Conservation (phyloP, 2,888 invertebrate genomes). For the Morinoia aosen region DNA sequence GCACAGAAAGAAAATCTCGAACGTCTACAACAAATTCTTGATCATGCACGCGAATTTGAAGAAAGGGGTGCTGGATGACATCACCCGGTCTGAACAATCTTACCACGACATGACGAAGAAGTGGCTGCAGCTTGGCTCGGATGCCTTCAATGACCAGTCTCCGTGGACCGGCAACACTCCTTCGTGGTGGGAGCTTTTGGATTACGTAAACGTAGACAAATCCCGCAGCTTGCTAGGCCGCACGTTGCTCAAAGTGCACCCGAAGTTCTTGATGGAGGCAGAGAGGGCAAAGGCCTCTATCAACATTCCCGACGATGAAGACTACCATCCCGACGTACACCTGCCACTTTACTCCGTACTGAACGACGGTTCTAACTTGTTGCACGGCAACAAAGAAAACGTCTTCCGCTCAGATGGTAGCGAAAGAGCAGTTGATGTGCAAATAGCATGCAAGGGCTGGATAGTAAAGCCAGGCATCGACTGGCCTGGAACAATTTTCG, state of each 20-base stretch:
- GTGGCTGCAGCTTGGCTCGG: conserved; percentile 4
- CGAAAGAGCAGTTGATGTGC: background rate
- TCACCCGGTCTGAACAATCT: background rate
- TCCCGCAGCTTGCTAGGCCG: background rate
- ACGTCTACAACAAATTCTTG: conserved; percentile 24
- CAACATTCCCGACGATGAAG: background rate
- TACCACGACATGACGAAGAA: conserved; percentile 27
- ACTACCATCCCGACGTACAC: background rate
- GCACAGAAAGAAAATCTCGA: conserved; percentile 2
- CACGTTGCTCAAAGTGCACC: conserved; percentile 32
- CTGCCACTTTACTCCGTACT: conserved; percentile 29
- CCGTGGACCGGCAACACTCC: conserved; percentile 8
- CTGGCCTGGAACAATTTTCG: conserved; percentile 20
- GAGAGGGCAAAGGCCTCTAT: background rate
- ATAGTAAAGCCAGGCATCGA: conserved; percentile 24
- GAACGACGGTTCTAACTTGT: background rate
- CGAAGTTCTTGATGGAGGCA: conserved; percentile 23
- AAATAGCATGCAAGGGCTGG: conserved; percentile 34
- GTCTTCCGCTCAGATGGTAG: background rate
- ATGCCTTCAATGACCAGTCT: conserved; percentile 11
- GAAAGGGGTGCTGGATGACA: conserved; percentile 6
- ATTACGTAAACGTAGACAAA: background rate
- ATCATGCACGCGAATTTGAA: conserved; percentile 15
- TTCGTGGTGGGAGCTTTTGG: conserved; percentile 40
- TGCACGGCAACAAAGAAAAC: background rate